Percentiles rank a stretch among this genome's conserved stretches.
Conservation (phyloP, 2,113 vertebrate species). For the Pluvianellus socialis region DNA sequence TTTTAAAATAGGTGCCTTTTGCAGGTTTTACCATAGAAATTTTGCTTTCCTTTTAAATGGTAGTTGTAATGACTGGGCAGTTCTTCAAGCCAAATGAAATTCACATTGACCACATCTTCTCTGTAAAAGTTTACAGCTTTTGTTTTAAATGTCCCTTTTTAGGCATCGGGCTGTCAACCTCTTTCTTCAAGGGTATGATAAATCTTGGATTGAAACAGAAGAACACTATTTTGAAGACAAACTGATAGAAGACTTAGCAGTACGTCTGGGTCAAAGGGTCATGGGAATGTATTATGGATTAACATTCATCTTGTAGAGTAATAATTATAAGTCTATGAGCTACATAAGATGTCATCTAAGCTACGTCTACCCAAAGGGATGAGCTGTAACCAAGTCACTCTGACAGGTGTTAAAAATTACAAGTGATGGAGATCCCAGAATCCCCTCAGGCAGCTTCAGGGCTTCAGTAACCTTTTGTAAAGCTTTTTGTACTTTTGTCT, state of each 20-base stretch:
- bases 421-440: neutral
- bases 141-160: slow-evolving; percentile 29
- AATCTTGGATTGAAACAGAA: slow-evolving; percentile 96
- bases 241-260: slow-evolving; percentile 94
- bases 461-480: neutral
- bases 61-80: neutral
- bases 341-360: neutral
- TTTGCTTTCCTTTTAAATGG: neutral
- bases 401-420: neutral
- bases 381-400: neutral
- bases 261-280: slow-evolving; percentile 65
- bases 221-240: slow-evolving; percentile 98
- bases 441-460: neutral
- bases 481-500: neutral
- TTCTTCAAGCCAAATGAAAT: neutral
- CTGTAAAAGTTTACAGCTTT: neutral
- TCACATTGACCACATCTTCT: neutral
- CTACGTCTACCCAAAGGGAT: neutral
- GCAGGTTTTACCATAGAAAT: neutral
- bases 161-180: slow-evolving; percentile 95
- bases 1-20: neutral
- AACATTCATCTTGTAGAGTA: neutral
- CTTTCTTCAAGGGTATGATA: slow-evolving; percentile 96
- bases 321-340: neutral
- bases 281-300: neutral